phyloP scores from a whole-genome alignment of 2,888 invertebrate species.

The Agapetus fuscipes region DNA sequence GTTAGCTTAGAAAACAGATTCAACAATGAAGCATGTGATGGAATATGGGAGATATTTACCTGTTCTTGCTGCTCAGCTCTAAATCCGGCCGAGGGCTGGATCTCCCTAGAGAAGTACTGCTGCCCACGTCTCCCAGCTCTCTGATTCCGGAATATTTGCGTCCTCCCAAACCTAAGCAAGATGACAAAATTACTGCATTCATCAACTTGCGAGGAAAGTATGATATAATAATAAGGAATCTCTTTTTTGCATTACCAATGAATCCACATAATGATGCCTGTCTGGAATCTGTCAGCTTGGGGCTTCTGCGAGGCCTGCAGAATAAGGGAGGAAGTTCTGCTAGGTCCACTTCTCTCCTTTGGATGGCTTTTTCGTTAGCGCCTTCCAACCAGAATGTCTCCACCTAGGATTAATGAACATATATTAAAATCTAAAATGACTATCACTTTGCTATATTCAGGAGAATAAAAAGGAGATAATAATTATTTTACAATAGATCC shows the following conservation, averaged over 20 bases:
- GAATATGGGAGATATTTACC: conserved; percentile 6
- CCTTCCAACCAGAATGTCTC: conserved; percentile 69
- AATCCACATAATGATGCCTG: conserved; percentile 66
- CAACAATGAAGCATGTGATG: neutral
- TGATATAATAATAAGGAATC: neutral
- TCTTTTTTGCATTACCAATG: no score
- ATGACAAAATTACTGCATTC: no score
- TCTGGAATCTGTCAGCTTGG: conserved; percentile 66
- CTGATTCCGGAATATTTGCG: conserved; percentile 17
- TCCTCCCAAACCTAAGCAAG: conserved; percentile 18
- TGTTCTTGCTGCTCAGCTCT: conserved; percentile 11
- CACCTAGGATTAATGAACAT: conserved; percentile 35
- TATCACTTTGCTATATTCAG: no score
- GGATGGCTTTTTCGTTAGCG: conserved; percentile 74
- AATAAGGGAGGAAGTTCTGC: conserved; percentile 70
- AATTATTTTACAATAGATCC: no score
- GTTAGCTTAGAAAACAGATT: conserved; percentile 6
- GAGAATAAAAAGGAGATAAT: no score
- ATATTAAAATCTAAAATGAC: neutral
- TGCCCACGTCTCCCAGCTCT: conserved; percentile 11
- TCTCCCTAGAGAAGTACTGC: conserved; percentile 14
- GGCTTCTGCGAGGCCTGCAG: conserved; percentile 71
- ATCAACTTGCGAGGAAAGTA: neutral
- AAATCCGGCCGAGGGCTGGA: conserved; percentile 15
- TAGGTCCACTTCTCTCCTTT: conserved; percentile 62